Conservation (phyloP, 2,888 invertebrate genomes). For the Neoascia interrupta region DNA sequence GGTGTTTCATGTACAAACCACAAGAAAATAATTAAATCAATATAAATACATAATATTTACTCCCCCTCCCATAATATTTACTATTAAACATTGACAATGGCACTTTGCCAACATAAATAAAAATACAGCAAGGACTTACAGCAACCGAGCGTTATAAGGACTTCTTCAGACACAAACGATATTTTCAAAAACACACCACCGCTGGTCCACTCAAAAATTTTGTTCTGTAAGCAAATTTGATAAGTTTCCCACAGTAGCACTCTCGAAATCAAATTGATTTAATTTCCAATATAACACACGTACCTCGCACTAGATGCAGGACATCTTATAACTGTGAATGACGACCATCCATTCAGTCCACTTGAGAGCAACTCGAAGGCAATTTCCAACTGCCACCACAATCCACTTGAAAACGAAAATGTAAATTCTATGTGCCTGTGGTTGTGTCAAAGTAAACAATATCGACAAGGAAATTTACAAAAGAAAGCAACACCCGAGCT, state of each 20-base stretch:
- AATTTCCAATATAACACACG: conserved; percentile 40
- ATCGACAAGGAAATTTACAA: conserved; percentile 11
- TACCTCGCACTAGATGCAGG: conserved; percentile 20
- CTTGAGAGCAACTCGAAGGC: conserved; percentile 12
- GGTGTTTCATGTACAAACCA: conserved; percentile 3
- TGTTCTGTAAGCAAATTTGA: conserved; percentile 31
- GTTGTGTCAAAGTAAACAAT: conserved; percentile 58
- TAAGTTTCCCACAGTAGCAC: conserved; percentile 11
- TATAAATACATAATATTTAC: conserved; percentile 20
- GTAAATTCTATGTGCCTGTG: not conserved
- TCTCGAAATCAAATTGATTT: conserved; percentile 31
- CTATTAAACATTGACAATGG: conserved; percentile 5
- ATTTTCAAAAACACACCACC: not conserved
- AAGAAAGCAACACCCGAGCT: conserved; percentile 17
- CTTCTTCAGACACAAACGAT: not conserved
- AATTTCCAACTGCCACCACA: not conserved
- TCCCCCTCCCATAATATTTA: too few species aligned
- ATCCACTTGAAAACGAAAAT: too few species aligned
- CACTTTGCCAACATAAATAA: conserved; percentile 7
- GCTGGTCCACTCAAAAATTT: conserved; percentile 20
- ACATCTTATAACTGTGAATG: conserved; percentile 17
- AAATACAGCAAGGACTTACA: not conserved
- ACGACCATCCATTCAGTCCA: conserved; percentile 16
- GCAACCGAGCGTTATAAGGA: not conserved
- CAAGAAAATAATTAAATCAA: too few species aligned